Conservation (phyloP, 1,140 invertebrate species). For the Psix sp. region DNA sequence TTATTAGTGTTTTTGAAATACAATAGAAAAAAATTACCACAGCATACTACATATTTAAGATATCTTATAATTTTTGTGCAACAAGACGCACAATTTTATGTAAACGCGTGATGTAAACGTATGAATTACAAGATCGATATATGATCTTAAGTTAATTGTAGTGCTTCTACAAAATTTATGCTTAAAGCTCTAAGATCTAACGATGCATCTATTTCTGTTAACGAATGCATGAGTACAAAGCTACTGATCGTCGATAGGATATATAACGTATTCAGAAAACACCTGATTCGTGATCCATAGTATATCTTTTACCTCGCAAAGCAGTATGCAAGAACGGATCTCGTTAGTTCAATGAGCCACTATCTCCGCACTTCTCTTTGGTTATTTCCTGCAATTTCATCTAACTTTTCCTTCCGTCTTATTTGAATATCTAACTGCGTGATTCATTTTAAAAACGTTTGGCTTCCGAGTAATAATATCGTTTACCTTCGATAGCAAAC, state of each 20-base stretch:
- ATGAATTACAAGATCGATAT: too few species aligned
- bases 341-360: conserved; percentile 21
- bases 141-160: conserved; percentile 34
- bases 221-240: conserved; percentile 47
- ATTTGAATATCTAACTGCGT: conserved; percentile 44
- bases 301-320: conserved; percentile 27
- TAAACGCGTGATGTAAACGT: too few species aligned
- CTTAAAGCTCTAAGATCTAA: conserved; percentile 28
- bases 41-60: too few species aligned
- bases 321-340: conserved; percentile 12
- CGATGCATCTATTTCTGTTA: conserved; percentile 37
- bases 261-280: conserved; percentile 22
- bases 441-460: conserved; percentile 34
- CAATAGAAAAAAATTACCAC: too few species aligned
- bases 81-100: too few species aligned
- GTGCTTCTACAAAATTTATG: conserved; percentile 41
- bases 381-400: conserved; percentile 44
- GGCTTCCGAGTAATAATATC: conserved; percentile 16
- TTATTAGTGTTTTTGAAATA: too few species aligned
- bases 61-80: too few species aligned
- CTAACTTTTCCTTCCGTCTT: conserved; percentile 40
- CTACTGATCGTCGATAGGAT: conserved; percentile 13
- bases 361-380: conserved; percentile 1
- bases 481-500: conserved; percentile 33
- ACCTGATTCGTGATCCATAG: conserved; percentile 38